Evolutionary conservation across 2,797 vertebrate species (phyloP), one percentile per base, ranked within the genome.

Genomic region (Tragopan temminckii): DNA sequence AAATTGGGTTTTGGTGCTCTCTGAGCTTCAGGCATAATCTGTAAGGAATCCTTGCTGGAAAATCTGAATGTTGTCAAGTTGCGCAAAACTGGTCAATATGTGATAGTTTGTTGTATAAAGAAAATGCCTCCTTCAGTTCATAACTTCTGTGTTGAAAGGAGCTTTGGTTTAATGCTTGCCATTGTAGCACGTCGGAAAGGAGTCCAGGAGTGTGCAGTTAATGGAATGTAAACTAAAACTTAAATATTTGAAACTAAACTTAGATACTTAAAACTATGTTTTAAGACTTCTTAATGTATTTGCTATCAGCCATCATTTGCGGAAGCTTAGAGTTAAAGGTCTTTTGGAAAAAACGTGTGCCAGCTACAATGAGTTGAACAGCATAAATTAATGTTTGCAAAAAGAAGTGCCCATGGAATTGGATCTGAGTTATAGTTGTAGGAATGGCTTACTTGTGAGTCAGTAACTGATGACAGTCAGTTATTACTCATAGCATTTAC

Each of bases 41-140:
- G 10, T 40, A 29, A 72, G 40, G 78, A 57, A 23, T 67, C 19
- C 5, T 0, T 85, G 29, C 27, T 81, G 25, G 70, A 43, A 64
- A 78, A 50, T 58, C 12, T 33, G 52, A 66, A n/a, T 62, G 2
- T 4, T 13, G 33, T 68, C 53, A 52, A 19, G 52, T 21, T 45
- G 15, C 38, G 35, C 5, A 64, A 74, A 85, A 52, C 2, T 45
- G 1, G 0, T 59, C 18, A 35, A 14, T 31, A n/a, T 0, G 1
- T 52, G 38, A 18, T 23, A 59, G 21, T 42, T 71, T 40, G 23
- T 23, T 76, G 4, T 24, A 17, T 48, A 31, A 77, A 43, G 31
- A 70, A 83, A 84, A 58, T 21, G 5, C 1, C 9, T 6, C 11
- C 10, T 81, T 63, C 12, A 13, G 18, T 61, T 71, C 19, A 14